Conservation (phyloP, 2,113 vertebrate species). For the Hyla sarda region DNA sequence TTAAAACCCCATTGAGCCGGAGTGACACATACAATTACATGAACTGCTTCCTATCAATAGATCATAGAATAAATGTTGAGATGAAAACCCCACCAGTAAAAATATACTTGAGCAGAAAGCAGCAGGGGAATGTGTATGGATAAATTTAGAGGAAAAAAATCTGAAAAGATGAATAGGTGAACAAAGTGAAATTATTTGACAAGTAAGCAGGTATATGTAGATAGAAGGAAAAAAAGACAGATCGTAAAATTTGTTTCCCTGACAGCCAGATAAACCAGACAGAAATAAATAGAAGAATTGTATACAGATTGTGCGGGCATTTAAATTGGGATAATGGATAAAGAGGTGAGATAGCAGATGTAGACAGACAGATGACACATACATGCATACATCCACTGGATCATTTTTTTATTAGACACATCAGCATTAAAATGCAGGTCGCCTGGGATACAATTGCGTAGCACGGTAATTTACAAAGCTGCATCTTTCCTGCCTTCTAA, state of each 20-base stretch:
- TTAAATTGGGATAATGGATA: neutral
- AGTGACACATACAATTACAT: neutral
- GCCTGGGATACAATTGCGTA: neutral
- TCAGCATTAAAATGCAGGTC: neutral
- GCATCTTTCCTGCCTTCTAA: neutral
- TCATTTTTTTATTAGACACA: neutral
- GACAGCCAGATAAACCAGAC: neutral
- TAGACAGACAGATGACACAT: neutral
- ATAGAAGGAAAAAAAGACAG: neutral
- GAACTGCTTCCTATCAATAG: neutral
- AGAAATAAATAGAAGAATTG: conserved; percentile 6
- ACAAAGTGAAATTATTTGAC: neutral
- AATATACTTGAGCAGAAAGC: neutral
- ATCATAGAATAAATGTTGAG: neutral
- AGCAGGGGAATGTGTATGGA: neutral
- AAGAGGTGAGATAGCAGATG: neutral
- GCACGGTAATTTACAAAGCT: neutral
- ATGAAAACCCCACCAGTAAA: neutral
- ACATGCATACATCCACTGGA: neutral
- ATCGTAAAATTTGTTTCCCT: neutral
- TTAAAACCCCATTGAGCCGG: neutral
- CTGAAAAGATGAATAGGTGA: conserved; percentile 7
- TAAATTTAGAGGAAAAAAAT: neutral
- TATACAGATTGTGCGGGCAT: neutral
- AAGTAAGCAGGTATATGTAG: neutral